Evolutionary conservation across 2,888 invertebrate genomes (phyloP).

Genomic region (Sarcophaga subvicina): DNA sequence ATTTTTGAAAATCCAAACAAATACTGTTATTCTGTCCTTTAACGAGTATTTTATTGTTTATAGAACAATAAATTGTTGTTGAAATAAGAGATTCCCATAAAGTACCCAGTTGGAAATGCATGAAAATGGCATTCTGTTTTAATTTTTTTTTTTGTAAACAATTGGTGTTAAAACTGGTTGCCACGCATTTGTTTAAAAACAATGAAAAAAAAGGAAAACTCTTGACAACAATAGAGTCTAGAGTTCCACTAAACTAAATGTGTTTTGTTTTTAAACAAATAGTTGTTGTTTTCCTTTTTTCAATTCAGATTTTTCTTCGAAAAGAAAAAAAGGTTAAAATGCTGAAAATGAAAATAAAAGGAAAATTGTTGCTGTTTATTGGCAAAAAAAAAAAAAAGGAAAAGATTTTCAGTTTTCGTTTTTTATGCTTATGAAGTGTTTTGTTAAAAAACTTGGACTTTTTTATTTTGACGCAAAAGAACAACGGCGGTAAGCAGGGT

Average conservation of each 20-base stretch:
- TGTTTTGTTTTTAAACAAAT: background rate
- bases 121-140: background rate
- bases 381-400: background rate
- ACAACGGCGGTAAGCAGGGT: background rate
- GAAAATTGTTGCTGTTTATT: background rate
- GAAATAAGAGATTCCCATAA: background rate
- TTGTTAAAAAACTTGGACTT: too few relatives aligned
- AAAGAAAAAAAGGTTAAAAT: background rate
- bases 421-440: background rate
- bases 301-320: background rate
- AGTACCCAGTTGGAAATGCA: constrained; percentile 1
- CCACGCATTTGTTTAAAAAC: constrained; percentile 24
- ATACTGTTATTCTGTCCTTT: background rate
- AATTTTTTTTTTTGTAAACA: background rate
- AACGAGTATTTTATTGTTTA: background rate
- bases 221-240: constrained; percentile 52
- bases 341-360: background rate
- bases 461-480: background rate
- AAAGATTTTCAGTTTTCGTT: background rate
- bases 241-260: constrained; percentile 47
- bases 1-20: constrained; percentile 2
- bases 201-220: constrained; percentile 41
- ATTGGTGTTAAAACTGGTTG: background rate
- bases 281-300: background rate
- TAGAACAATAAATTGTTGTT: constrained; percentile 17